These are phyloP conservation scores for Takifugu rubripes DNA, from an alignment of 2,797 vertebrate genomes.

Conservation along the genomic window DNA sequence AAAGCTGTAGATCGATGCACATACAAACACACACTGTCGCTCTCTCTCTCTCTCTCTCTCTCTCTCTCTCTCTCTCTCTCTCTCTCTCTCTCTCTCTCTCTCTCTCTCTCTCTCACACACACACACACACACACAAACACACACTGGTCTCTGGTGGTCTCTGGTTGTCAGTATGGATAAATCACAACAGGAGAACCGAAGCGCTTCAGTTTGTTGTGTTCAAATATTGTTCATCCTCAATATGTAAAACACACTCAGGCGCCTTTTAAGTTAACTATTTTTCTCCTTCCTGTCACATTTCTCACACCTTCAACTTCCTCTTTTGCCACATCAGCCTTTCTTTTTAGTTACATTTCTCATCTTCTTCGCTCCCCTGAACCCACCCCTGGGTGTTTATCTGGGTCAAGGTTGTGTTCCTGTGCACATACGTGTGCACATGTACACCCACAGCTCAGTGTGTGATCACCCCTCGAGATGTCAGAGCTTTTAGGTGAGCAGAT, in stretches of 20 bases:
- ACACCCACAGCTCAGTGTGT: constrained; percentile 52
- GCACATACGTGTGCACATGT: constrained; percentile 20
- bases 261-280: too few relatives aligned
- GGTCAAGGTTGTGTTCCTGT: constrained; percentile 50
- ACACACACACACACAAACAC: constrained; percentile 10
- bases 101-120: constrained; percentile 10
- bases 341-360: not conserved
- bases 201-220: not conserved
- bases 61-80: constrained; percentile 6
- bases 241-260: too few relatives aligned
- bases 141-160: constrained; percentile 34
- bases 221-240: too few relatives aligned
- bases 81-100: constrained; percentile 1
- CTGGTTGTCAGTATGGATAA: constrained; percentile 59
- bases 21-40: not conserved
- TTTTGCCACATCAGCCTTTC: too few relatives aligned
- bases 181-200: constrained; percentile 55
- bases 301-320: not conserved
- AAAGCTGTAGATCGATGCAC: not conserved
- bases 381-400: constrained; percentile 33
- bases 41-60: not conserved
- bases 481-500: constrained; percentile 26
- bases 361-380: not conserved
- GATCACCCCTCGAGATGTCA: constrained; percentile 57
- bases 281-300: not conserved